A percentile compares a stretch with the other conserved stretches of the same genome.
Conservation (phyloP, 2,113 vertebrate species). For the Pardalotus punctatus region DNA sequence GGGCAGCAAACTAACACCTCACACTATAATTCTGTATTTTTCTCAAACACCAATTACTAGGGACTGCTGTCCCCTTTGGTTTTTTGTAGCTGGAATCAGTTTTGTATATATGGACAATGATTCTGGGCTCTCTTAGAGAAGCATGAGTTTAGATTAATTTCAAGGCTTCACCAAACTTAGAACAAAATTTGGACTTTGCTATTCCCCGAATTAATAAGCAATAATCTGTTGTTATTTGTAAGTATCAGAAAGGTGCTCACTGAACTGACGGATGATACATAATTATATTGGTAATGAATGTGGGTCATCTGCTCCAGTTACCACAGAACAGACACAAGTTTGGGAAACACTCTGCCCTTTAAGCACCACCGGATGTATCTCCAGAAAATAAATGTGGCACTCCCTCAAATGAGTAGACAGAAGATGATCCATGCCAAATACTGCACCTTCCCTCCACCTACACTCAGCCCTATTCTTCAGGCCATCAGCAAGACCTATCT, state of each 20-base stretch:
- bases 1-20: neutral
- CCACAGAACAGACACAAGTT: neutral
- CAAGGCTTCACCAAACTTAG: neutral
- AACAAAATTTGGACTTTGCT: neutral
- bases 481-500: neutral
- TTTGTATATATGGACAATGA: neutral
- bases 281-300: neutral
- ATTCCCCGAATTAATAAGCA: neutral
- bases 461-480: neutral
- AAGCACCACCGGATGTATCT: neutral
- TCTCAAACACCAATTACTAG: neutral
- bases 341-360: neutral
- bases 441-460: neutral
- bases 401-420: neutral
- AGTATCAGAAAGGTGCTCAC: neutral
- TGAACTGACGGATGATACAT: neutral
- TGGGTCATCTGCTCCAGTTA: neutral
- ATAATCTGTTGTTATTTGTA: neutral
- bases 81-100: neutral
- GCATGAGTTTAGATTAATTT: neutral
- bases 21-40: neutral
- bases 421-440: neutral
- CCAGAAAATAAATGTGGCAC: neutral
- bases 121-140: neutral
- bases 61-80: neutral